These are phyloP conservation scores for Maniola jurtina DNA, from an alignment of 1,140 invertebrate genomes.

Conservation along the genomic window DNA sequence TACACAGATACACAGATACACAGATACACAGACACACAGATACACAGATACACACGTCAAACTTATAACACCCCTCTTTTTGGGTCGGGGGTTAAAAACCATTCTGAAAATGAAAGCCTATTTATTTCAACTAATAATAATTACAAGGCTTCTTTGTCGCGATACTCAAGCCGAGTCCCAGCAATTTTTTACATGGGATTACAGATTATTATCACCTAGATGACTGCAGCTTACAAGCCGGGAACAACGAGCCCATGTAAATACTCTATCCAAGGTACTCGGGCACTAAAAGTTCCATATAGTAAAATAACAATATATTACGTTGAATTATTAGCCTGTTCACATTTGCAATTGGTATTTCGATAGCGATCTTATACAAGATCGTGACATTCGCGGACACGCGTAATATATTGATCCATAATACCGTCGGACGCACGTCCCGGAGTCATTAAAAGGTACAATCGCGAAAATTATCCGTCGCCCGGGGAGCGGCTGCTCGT, in stretches of 20 bases:
- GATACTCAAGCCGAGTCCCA: no score
- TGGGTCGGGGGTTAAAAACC: no score
- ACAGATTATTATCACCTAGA: conserved; percentile 5
- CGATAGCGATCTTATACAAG: conserved; percentile 36
- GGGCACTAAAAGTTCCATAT: conserved; percentile 7
- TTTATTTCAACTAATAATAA: neutral
- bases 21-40: no score
- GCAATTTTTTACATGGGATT: conserved; percentile 7
- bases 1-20: no score
- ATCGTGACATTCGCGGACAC: conserved; percentile 39
- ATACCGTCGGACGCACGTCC: conserved; percentile 44
- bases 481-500: conserved; percentile 54
- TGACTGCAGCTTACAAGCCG: neutral
- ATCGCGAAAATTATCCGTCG: conserved; percentile 64
- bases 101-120: no score
- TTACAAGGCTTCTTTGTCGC: neutral
- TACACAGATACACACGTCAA: no score
- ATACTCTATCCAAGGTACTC: conserved; percentile 5
- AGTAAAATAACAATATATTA: conserved; percentile 20
- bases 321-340: conserved; percentile 13
- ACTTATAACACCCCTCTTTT: no score
- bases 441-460: conserved; percentile 57
- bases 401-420: conserved; percentile 48
- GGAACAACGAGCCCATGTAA: conserved; percentile 5
- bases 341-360: conserved; percentile 21